These are phyloP conservation scores for Stratiomys singularior DNA, from an alignment of 2,888 invertebrate species.

Conservation along the genomic window DNA sequence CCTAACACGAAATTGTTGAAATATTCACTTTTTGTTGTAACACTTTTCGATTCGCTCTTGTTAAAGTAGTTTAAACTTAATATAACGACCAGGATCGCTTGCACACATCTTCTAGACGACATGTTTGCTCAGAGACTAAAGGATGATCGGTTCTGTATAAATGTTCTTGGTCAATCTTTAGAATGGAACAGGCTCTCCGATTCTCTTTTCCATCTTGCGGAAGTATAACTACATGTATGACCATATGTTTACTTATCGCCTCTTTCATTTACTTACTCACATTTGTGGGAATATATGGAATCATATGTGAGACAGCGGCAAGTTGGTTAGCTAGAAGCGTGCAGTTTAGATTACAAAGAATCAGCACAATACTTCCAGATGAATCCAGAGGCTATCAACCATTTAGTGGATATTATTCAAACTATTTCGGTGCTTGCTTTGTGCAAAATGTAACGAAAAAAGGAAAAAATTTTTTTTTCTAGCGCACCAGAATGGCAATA, in stretches of 20 bases:
- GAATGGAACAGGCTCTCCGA: background rate
- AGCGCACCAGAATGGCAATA: too few species aligned
- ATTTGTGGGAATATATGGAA: constrained; percentile 18
- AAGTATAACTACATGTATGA: background rate
- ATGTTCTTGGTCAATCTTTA: background rate
- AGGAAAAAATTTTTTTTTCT: too few species aligned
- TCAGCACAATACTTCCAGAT: background rate
- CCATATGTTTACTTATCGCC: constrained; percentile 7
- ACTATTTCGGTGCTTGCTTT: too few species aligned
- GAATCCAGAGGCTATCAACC: constrained; percentile 2
- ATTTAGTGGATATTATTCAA: background rate
- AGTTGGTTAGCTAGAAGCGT: background rate
- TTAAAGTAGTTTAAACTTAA: background rate
- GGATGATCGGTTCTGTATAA: background rate
- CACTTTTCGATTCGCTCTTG: background rate
- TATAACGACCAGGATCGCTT: background rate
- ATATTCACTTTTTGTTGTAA: constrained; percentile 29
- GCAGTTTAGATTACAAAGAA: background rate
- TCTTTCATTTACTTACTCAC: background rate
- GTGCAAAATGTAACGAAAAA: too few species aligned
- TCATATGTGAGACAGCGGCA: background rate
- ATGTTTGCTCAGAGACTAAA: constrained; percentile 4
- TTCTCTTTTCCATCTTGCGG: background rate
- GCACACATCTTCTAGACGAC: background rate
- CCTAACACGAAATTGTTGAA: constrained; percentile 5